Evolutionary conservation across 2,888 invertebrate genomes (phyloP), one percentile per base, ranked within the genome.

Genomic region (Vannuccia rotundouncinata): DNA sequence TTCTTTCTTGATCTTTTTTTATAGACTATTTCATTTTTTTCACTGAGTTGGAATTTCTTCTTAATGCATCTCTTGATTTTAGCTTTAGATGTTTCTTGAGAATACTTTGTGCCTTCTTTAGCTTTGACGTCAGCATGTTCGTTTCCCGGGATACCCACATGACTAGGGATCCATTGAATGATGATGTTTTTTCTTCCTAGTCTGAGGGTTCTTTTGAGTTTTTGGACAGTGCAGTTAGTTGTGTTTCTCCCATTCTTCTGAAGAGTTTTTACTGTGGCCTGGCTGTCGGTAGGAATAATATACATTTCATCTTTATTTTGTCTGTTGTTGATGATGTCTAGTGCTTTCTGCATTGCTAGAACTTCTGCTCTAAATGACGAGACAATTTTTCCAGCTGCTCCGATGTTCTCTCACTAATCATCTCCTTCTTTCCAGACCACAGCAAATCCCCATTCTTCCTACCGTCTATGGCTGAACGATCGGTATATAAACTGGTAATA

Each of bases 331-430:
- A 22, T 66, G 5, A 66, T 66, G 5, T 66, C 66, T n/a, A 66
- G 22, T n/a, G 5, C 66, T 66, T 66, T 66, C 66, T 66, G 66
- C 66, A 66, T n/a, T 5, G 66, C 66, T 22, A 66, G 5, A 66
- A 66, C 66, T 66, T 66, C 66, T 66, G 66, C 66, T 66, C 66
- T 66, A 66, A 22, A 66, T 5, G 66, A 66, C 5, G 66, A 66
- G 13, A 66, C 66, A 22, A 66, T 66, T 5, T 2, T 66, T 22
- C 25, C 66, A 22, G 66, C 66, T 66, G 66, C 66, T 66, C 66
- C 66, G 5, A 66, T 66, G 22, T 66, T 2, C 22, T 66, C 66
- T 22, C 2, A 13, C 66, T 27, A 66, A 22, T 66, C 10, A 5
- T 66, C 22, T 5, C 22, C 22, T 5, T 66, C 22, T 22, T 66